phyloP scores from a whole-genome alignment of 2,888 invertebrate genomes.

The Polyploca ridens region DNA sequence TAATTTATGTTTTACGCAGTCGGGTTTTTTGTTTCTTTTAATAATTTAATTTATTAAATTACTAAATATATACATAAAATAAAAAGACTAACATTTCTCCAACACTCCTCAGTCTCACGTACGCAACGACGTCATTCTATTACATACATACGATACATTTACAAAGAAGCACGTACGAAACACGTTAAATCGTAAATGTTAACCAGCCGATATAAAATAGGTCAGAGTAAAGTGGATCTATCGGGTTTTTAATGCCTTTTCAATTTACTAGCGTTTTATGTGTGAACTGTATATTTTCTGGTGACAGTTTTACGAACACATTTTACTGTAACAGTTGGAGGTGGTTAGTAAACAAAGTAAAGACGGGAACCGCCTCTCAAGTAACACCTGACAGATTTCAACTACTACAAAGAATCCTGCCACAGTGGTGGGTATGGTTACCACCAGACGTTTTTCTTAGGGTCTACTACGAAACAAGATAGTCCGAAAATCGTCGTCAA shows the following conservation, averaged over 20 bases:
- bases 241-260: not conserved
- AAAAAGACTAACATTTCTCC: not conserved
- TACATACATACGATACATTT: not conserved
- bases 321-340: not conserved
- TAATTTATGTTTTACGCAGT: too few relatives aligned
- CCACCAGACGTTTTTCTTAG: too few relatives aligned
- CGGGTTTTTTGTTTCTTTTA: too few relatives aligned
- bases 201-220: not conserved
- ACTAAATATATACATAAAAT: not conserved
- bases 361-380: too few relatives aligned
- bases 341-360: not conserved
- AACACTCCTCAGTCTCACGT: not conserved
- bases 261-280: not conserved
- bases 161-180: constrained; percentile 4
- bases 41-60: too few relatives aligned
- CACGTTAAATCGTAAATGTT: constrained; percentile 3
- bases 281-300: not conserved
- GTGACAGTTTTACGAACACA: not conserved
- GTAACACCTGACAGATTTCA: too few relatives aligned
- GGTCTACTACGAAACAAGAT: too few relatives aligned
- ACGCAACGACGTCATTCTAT: not conserved
- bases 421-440: too few relatives aligned
- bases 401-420: too few relatives aligned
- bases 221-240: not conserved
- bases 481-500: too few relatives aligned